Percentiles rank a stretch among this genome's conserved stretches.
Evolutionary conservation across 2,113 vertebrate genomes (phyloP).

Genomic region (Riparia riparia): DNA sequence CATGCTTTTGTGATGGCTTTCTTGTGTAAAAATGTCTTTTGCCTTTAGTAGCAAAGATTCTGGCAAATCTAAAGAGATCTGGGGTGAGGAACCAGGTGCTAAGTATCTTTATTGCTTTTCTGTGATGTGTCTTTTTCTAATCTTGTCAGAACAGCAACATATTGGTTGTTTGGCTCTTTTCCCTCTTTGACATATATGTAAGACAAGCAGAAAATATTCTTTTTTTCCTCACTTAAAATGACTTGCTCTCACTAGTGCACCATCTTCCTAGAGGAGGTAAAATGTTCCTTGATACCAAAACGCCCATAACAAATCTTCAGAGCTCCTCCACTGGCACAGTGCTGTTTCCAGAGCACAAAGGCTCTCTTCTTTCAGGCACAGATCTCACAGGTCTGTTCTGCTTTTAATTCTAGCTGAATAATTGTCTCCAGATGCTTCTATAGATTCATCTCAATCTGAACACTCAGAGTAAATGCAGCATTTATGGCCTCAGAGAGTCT

Average conservation of each 20-base stretch:
- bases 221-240: neutral
- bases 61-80: neutral
- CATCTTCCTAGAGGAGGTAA: neutral
- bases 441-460: neutral
- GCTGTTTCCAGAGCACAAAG: neutral
- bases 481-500: neutral
- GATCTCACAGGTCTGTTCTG: neutral
- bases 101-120: neutral
- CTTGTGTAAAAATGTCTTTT: neutral
- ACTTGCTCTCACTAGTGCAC: neutral
- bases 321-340: neutral
- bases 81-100: neutral
- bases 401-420: conserved; percentile 15
- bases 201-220: neutral
- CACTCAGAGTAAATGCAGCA: neutral
- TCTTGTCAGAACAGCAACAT: neutral
- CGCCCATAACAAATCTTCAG: neutral
- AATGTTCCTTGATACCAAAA: neutral
- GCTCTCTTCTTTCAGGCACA: neutral
- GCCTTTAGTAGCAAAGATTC: neutral
- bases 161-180: conserved; percentile 10
- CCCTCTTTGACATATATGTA: neutral
- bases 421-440: conserved; percentile 30
- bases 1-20: neutral
- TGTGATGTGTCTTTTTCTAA: neutral